Percentiles rank a stretch among this genome's conserved stretches.
Conservation (phyloP, 1,140 invertebrate species). For the Drosophila parvula region DNA sequence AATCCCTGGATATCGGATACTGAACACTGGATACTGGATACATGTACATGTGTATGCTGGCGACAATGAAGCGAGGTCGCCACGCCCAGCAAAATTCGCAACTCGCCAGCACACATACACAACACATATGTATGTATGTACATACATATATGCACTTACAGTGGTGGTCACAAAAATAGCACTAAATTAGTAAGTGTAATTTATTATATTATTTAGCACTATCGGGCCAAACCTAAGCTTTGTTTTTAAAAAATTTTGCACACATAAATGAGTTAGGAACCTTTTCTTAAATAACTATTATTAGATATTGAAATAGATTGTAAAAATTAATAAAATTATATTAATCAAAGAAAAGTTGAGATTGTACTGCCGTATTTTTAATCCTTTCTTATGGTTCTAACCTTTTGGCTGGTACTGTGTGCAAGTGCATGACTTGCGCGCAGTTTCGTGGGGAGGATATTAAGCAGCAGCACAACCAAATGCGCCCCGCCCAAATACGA, state of each 20-base stretch:
- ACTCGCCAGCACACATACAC: conserved; percentile 4
- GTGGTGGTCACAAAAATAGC: neutral
- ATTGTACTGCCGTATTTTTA: neutral
- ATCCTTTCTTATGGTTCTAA: neutral
- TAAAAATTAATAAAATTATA: neutral
- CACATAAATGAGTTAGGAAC: neutral
- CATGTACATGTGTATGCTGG: conserved; percentile 3
- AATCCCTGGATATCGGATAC: conserved; percentile 37
- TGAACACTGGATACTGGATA: conserved; percentile 20
- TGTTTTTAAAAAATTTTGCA: too few relatives aligned
- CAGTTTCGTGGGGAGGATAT: conserved; percentile 67
- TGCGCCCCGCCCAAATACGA: conserved; percentile 63
- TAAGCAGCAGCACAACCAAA: conserved; percentile 45
- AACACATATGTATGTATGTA: too few relatives aligned
- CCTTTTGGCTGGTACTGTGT: conserved; percentile 14
- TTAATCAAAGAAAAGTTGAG: neutral
- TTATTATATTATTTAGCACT: too few relatives aligned
- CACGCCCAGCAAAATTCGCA: conserved; percentile 40
- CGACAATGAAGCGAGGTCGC: conserved; percentile 25
- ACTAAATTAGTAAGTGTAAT: neutral
- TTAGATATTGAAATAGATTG: neutral
- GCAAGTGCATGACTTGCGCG: conserved; percentile 32
- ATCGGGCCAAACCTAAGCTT: too few relatives aligned
- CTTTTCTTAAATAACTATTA: neutral
- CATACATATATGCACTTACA: conserved; percentile 7